These are phyloP conservation scores for Diaphora mendica DNA, from an alignment of 2,888 invertebrate genomes.

Conservation along the genomic window DNA sequence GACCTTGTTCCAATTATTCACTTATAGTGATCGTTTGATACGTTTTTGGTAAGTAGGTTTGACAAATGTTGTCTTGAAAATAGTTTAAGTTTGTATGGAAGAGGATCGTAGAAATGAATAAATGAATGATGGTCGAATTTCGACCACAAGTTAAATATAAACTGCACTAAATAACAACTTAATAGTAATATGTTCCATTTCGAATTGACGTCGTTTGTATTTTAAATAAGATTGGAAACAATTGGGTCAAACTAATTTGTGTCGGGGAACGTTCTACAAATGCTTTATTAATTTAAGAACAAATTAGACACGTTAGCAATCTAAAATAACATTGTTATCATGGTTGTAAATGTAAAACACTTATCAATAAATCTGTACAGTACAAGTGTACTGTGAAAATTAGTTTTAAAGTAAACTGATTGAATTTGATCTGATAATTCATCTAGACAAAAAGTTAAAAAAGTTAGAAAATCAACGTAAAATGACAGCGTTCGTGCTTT, in stretches of 20 bases:
- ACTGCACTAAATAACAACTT: not conserved
- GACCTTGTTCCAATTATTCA: constrained; percentile 80
- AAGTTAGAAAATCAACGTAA: too few species aligned
- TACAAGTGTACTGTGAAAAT: too few species aligned
- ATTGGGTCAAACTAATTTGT: not conserved
- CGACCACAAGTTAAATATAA: too few species aligned
- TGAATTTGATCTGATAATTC: too few species aligned
- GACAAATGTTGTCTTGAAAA: constrained; percentile 6
- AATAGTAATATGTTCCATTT: not conserved
- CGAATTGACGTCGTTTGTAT: not conserved
- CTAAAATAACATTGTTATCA: not conserved
- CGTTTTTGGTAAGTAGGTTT: constrained; percentile 14
- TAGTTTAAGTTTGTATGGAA: not conserved
- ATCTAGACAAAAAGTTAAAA: too few species aligned
- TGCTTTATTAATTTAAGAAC: not conserved
- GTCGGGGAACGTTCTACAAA: not conserved
- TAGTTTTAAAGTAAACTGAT: too few species aligned
- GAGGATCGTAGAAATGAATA: too few species aligned
- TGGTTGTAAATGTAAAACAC: too few species aligned
- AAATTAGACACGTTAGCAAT: not conserved
- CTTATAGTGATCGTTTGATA: constrained; percentile 34
- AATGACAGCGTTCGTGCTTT: too few species aligned
- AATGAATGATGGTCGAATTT: too few species aligned
- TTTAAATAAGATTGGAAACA: not conserved
- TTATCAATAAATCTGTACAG: too few species aligned